Conservation (phyloP, 2,888 invertebrate species). For the Agrochola macilenta region DNA sequence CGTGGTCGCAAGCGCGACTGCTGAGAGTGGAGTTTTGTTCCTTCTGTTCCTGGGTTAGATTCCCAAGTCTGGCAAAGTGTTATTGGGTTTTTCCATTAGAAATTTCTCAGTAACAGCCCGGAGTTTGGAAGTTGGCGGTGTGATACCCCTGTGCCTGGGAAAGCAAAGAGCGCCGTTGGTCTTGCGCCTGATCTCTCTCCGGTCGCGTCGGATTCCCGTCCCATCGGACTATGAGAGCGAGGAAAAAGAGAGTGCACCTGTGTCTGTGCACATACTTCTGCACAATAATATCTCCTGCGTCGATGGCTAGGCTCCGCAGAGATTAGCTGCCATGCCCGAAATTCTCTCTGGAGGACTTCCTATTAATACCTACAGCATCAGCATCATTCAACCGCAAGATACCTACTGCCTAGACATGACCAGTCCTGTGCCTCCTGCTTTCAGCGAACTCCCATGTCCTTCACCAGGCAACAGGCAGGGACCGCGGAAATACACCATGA, state of each 20-base stretch:
- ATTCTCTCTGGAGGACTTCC: neutral
- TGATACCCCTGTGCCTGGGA: neutral
- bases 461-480: neutral
- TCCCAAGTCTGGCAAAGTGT: neutral
- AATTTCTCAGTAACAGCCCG: neutral
- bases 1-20: neutral
- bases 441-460: neutral
- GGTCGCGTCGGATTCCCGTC: neutral
- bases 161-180: neutral
- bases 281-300: too few relatives aligned
- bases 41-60: neutral
- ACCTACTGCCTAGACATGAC: neutral
- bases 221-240: neutral
- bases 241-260: too few relatives aligned
- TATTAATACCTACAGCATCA: neutral
- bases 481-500: too few relatives aligned
- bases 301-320: neutral
- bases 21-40: neutral
- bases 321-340: neutral
- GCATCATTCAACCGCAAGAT: neutral
- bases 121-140: neutral
- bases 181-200: neutral
- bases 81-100: neutral
- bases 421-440: neutral
- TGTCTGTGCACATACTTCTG: too few relatives aligned